Percentiles rank a stretch among this genome's conserved stretches.
Evolutionary conservation across 2,888 invertebrate species (phyloP).

Genomic region (Monochamus alternatus): DNA sequence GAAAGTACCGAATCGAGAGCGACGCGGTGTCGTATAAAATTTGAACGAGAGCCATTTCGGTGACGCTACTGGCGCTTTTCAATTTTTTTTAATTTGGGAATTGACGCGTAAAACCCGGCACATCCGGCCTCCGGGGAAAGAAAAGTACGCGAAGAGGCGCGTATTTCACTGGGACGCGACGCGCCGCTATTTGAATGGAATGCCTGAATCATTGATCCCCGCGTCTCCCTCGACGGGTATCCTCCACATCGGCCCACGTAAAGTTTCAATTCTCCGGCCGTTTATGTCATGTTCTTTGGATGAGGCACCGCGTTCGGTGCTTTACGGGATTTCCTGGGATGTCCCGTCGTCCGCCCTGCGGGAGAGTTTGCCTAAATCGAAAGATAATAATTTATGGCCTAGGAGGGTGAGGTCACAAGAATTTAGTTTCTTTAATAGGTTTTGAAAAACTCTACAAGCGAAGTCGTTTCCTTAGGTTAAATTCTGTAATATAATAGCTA

Average conservation of each 20-base stretch:
- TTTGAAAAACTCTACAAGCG: too few species aligned
- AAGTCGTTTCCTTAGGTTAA: too few species aligned
- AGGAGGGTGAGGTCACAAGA: too few species aligned
- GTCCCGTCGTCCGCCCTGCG: neutral
- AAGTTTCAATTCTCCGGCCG: constrained; percentile 50
- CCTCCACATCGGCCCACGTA: constrained; percentile 43
- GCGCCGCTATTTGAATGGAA: constrained; percentile 24
- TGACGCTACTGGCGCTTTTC: neutral
- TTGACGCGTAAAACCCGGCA: constrained; percentile 10
- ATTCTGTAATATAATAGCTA: too few species aligned
- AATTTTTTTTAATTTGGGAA: constrained; percentile 17
- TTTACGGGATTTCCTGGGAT: constrained; percentile 44
- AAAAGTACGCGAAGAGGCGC: constrained; percentile 15
- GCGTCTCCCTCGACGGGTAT: constrained; percentile 40
- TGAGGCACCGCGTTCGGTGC: constrained; percentile 41
- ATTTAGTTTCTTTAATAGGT: too few species aligned
- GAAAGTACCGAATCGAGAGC: too few species aligned
- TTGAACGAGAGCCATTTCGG: too few species aligned
- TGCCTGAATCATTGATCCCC: constrained; percentile 36
- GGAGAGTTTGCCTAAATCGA: constrained; percentile 33
- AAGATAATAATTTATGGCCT: constrained; percentile 31
- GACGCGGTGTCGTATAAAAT: too few species aligned
- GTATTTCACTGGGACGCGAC: constrained; percentile 17
- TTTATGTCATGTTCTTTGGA: constrained; percentile 51
- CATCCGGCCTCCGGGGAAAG: constrained; percentile 14